phyloP scores from a whole-genome alignment of 2,888 invertebrate genomes.

The Drosophila kanekoi region DNA sequence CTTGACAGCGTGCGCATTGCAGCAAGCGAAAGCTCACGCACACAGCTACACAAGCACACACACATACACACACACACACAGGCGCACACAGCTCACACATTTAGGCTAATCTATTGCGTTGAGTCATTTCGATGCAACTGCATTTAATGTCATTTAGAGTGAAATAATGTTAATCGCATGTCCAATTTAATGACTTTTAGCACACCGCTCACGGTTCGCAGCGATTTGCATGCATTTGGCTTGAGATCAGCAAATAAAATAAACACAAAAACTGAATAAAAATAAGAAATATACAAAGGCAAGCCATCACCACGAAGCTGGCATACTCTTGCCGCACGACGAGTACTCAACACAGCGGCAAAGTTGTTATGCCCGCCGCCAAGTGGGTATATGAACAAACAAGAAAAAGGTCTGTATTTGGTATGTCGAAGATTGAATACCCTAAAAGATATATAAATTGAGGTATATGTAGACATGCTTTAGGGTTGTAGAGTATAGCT shows the following conservation, averaged over 20 bases:
- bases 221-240: constrained; percentile 61
- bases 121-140: constrained; percentile 50
- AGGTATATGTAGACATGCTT: no score
- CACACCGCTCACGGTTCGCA: constrained; percentile 52
- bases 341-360: not conserved
- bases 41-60: not conserved
- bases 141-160: constrained; percentile 74
- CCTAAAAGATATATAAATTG: no score
- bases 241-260: constrained; percentile 51
- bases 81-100: constrained; percentile 32
- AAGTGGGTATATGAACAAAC: constrained; percentile 8
- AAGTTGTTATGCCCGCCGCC: constrained; percentile 1
- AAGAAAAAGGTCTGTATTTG: not conserved
- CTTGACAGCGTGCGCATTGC: not conserved
- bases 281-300: not conserved
- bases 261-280: constrained; percentile 23
- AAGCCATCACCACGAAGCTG: constrained; percentile 1
- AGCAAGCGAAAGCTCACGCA: constrained; percentile 13
- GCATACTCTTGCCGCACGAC: constrained; percentile 4
- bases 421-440: no score
- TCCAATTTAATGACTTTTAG: constrained; percentile 76
- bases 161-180: constrained; percentile 79
- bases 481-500: no score
- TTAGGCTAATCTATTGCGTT: constrained; percentile 57
- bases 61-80: constrained; percentile 1